Conservation (phyloP, 2,797 vertebrate genomes). For the Onychomys torridus region DNA sequence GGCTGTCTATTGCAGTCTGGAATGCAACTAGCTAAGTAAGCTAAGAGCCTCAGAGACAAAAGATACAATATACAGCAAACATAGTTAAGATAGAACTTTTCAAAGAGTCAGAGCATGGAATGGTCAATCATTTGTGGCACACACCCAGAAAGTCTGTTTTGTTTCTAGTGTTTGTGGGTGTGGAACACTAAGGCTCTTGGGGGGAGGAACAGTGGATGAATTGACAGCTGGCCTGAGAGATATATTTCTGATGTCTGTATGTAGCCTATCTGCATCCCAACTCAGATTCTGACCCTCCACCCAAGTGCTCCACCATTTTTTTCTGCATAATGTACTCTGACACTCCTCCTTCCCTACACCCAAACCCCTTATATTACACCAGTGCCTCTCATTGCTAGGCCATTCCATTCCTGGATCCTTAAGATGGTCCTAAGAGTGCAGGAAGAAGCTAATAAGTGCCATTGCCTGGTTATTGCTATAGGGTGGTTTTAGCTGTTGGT, state of each 20-base stretch:
- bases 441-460: not conserved
- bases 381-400: not conserved
- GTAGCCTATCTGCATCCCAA: not conserved
- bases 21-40: slow-evolving; percentile 17
- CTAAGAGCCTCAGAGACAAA: slow-evolving; percentile 44
- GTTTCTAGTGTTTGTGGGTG: not conserved
- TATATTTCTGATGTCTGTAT: not conserved
- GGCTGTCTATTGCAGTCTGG: slow-evolving; percentile 52
- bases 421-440: not conserved
- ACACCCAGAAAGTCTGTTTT: not conserved
- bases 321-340: not conserved
- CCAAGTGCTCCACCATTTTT: not conserved
- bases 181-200: not conserved
- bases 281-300: not conserved
- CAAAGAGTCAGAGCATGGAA: not conserved
- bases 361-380: not conserved
- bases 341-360: not conserved
- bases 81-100: not conserved
- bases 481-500: not conserved
- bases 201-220: not conserved
- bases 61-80: not conserved
- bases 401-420: not conserved
- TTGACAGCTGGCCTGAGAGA: not conserved
- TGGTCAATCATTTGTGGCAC: rapidly evolving
- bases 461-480: not conserved